A percentile compares a stretch with the other conserved stretches of the same genome.
Evolutionary conservation across 2,797 vertebrate species (phyloP).

Genomic region (Phalloptychus januarius): DNA sequence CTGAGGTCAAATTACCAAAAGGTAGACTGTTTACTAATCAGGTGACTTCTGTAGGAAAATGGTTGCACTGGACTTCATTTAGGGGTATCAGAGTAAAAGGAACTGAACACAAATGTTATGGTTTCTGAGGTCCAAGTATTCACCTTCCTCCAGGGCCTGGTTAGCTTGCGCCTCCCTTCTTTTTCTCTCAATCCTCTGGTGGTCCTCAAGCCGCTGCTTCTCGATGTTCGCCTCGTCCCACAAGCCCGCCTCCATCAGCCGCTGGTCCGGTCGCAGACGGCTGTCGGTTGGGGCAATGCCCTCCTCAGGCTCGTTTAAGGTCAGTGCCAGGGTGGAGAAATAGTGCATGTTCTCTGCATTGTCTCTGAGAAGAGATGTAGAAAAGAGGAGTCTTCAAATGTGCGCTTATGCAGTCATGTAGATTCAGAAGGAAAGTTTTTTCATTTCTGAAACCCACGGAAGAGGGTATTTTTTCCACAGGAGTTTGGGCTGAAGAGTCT

Average conservation of each 20-base stretch:
- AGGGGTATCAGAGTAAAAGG: neutral
- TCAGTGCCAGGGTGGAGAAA: constrained; percentile 92
- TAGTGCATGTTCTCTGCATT: constrained; percentile 97
- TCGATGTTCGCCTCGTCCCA: constrained; percentile 95
- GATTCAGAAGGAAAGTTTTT: neutral
- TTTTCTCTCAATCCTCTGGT: constrained; percentile 88
- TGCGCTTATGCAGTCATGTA: neutral
- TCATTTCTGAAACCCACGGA: constrained; percentile 81
- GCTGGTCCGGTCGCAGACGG: constrained; percentile 90
- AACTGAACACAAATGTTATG: neutral
- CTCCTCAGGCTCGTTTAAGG: constrained; percentile 88
- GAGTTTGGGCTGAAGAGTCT: constrained; percentile 85
- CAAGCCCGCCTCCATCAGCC: constrained; percentile 92
- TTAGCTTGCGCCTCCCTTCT: constrained; percentile 85
- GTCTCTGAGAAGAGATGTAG: constrained; percentile 76
- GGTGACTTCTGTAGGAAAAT: no score
- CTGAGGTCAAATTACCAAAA: no score
- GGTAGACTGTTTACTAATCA: no score
- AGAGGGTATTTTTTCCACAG: constrained; percentile 94
- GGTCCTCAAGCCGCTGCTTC: constrained; percentile 93
- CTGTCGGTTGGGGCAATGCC: constrained; percentile 91
- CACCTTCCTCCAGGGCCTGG: constrained; percentile 87
- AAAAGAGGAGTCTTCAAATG: neutral
- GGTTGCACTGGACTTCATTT: no score
- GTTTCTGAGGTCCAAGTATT: constrained; percentile 29